Evolutionary conservation across 2,888 invertebrate genomes (phyloP), one percentile per base, ranked within the genome.

Genomic region (Eupelmus urozonus): DNA sequence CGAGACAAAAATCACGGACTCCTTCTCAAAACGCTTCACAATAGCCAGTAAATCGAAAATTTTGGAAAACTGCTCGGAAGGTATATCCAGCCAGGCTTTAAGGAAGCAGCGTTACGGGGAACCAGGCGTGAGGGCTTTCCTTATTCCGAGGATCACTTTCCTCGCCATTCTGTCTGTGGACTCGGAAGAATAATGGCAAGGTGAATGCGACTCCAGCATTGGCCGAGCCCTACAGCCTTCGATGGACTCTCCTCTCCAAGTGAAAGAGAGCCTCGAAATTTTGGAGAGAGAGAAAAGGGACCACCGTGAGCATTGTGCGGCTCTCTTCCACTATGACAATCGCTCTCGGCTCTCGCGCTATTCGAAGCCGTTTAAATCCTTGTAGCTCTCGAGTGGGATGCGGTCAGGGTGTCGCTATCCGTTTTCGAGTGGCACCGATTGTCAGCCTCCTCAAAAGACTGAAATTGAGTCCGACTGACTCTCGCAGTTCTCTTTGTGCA

Each of bases 391-490:
- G 29, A 16, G 59, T n/a, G 29, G 67, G 70, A 82, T 82, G 82
- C 82, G 83, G 81, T 84, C 76, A 71, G 76, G 85, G 87, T 87
- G 86, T 88, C 87, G 84, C 83, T 87, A 87, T 74, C 42, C 78
- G 84, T 85, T 85, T 82, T 88, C 85, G 85, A 89, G 87, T 88
- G 87, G 86, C 80, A 83, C 66, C 88, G 83, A 89, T 89, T 89
- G 89, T 89, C 86, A 84, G 79, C 70, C 82, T 65, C 80, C 85
- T 88, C 85, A 88, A 89, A 88, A 87, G 88, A 88, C 85, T 89
- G 88, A 88, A 89, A 89, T 89, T 88, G 88, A 89, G 85, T 87
- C 85, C 82, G 76, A 82, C 82, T 23, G n/a, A 2, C 51, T 20
- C 29, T 60, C 42, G 13, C 23, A 23, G 23, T 23, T 62, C 20